Evolutionary conservation across 2,113 vertebrate species (phyloP).

Genomic region (Aldabrachelys gigantea): DNA sequence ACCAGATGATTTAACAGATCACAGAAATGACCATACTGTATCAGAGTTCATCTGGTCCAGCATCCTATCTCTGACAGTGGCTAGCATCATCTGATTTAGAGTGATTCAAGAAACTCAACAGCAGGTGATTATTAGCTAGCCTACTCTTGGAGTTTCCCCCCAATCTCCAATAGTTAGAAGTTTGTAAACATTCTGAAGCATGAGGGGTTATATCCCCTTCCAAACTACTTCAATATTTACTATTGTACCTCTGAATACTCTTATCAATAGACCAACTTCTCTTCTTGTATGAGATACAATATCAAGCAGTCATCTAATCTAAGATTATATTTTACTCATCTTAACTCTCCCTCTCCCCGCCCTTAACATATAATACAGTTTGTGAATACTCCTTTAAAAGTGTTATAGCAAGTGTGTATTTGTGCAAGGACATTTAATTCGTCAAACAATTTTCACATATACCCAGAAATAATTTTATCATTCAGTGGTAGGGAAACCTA

Average conservation of each 20-base stretch:
- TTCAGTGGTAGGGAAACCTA: background rate
- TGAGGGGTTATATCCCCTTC: background rate
- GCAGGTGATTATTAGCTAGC: background rate
- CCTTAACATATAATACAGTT: conserved; percentile 49
- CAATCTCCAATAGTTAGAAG: background rate
- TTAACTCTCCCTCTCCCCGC: background rate
- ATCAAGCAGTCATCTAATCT: conserved; percentile 13
- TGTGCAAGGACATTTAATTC: conserved; percentile 49
- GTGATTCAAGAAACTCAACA: conserved; percentile 31
- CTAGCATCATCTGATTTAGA: conserved; percentile 39
- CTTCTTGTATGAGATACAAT: conserved; percentile 35
- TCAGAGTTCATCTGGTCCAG: background rate
- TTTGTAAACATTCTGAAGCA: background rate
- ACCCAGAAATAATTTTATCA: conserved; percentile 20
- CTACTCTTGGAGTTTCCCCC: background rate
- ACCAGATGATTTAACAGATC: conserved; percentile 35
- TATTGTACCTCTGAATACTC: background rate
- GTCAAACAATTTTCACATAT: conserved; percentile 44
- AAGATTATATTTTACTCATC: background rate
- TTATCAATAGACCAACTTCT: background rate
- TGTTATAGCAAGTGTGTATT: conserved; percentile 29
- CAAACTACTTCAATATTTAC: background rate
- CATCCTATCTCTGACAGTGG: conserved; percentile 11
- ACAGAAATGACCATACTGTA: conserved; percentile 12
- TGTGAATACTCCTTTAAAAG: background rate